These are phyloP conservation scores for Xenus cinereus DNA, from an alignment of 2,113 vertebrate genomes.

Conservation along the genomic window DNA sequence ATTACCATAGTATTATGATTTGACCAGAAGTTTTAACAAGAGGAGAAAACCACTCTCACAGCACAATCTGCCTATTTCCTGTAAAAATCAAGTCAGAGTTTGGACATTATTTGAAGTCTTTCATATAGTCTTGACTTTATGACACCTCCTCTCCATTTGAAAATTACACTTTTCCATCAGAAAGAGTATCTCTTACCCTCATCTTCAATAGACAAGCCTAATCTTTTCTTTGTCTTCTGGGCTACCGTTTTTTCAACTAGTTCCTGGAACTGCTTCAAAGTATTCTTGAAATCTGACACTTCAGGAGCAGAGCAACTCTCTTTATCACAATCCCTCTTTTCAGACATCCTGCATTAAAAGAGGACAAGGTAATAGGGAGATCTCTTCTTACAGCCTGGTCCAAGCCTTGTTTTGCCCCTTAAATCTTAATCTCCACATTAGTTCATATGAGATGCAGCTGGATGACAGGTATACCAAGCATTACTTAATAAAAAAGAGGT, in stretches of 20 bases:
- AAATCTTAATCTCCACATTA: not conserved
- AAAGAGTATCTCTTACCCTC: constrained; percentile 54
- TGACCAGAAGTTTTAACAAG: not conserved
- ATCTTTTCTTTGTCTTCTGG: constrained; percentile 66
- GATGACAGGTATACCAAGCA: not conserved
- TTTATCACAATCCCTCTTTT: not conserved
- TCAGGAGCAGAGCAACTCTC: not conserved
- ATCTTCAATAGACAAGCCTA: constrained; percentile 40
- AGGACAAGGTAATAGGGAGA: not conserved
- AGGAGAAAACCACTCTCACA: not conserved
- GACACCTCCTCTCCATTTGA: not conserved
- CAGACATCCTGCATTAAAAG: constrained; percentile 20
- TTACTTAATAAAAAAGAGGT: not conserved
- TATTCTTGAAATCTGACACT: constrained; percentile 28
- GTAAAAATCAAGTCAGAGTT: not conserved
- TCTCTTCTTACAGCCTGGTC: not conserved
- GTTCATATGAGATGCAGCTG: not conserved
- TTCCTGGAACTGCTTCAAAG: constrained; percentile 58
- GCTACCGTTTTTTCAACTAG: constrained; percentile 47
- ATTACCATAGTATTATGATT: not conserved
- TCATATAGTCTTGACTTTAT: not conserved
- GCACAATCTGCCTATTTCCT: not conserved
- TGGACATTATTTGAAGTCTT: not conserved
- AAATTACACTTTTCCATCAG: not conserved
- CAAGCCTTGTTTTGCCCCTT: not conserved